A percentile compares a stretch with the other conserved stretches of the same genome.
Conservation (phyloP, 2,113 vertebrate genomes). For the Choloepus hoffmanni region DNA sequence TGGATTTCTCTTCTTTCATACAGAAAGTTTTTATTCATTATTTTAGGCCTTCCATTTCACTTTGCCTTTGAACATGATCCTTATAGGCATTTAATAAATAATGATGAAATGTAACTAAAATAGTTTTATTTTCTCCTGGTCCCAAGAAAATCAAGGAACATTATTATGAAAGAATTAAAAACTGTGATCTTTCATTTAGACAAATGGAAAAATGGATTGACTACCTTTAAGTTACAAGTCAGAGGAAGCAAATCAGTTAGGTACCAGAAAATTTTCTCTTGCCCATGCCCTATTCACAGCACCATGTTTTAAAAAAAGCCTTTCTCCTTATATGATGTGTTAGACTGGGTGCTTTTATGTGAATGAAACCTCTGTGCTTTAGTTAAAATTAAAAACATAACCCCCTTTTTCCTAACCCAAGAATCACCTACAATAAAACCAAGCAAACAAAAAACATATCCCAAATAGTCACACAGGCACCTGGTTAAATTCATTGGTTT, state of each 20-base stretch:
- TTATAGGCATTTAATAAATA: constrained; percentile 35
- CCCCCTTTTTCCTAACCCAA: neutral
- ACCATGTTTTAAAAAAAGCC: neutral
- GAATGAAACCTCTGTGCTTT: neutral
- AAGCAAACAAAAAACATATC: constrained; percentile 33
- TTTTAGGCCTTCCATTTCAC: neutral
- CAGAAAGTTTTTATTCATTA: constrained; percentile 12
- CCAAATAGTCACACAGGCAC: neutral
- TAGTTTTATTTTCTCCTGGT: neutral
- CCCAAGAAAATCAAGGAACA: constrained; percentile 19
- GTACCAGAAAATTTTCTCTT: constrained; percentile 36
- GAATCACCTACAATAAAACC: constrained; percentile 36
- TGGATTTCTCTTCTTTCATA: constrained; percentile 35
- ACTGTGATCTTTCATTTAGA: constrained; percentile 26
- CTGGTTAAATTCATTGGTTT: constrained; percentile 42
- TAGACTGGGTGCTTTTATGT: constrained; percentile 7
- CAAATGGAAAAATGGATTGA: constrained; percentile 47
- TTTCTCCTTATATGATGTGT: neutral
- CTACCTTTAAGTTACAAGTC: constrained; percentile 20
- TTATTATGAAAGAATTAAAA: constrained; percentile 57
- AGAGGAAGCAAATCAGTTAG: constrained; percentile 44
- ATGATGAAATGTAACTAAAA: constrained; percentile 54
- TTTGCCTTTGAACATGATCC: constrained; percentile 25
- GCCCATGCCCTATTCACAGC: neutral
- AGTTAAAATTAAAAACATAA: constrained; percentile 45